phyloP scores from a whole-genome alignment of 2,113 vertebrate species.

The Emydocephalus ijimae region DNA sequence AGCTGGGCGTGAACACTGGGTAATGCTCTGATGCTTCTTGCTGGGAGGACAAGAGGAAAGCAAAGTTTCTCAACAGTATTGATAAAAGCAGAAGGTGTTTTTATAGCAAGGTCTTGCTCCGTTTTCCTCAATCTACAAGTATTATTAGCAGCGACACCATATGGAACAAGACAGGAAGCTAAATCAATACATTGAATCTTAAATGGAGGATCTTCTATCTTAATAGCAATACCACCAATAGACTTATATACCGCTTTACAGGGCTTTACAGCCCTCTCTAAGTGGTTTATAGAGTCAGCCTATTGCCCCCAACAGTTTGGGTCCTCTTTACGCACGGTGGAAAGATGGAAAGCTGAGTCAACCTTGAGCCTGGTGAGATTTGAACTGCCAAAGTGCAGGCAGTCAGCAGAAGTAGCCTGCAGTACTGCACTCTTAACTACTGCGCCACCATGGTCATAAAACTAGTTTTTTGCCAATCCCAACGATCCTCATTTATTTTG shows the following conservation, averaged over 20 bases:
- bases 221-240: no score
- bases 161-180: background rate
- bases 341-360: no score
- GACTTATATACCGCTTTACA: no score
- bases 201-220: no score
- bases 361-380: no score
- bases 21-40: background rate
- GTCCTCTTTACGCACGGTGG: no score
- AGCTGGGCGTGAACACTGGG: background rate
- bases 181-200: background rate
- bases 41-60: fast-evolving
- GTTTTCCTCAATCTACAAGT: background rate
- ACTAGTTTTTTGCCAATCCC: background rate
- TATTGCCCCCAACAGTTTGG: no score
- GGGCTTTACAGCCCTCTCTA: no score
- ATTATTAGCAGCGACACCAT: background rate
- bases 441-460: background rate
- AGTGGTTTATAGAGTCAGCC: no score
- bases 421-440: no score
- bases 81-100: background rate
- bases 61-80: background rate
- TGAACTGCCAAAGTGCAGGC: no score
- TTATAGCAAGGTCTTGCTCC: conserved; percentile 10
- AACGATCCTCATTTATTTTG: background rate
- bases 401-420: no score